A percentile compares a stretch with the other conserved stretches of the same genome.
Conservation (phyloP, 2,888 invertebrate species). For the Pseudoips prasinana region DNA sequence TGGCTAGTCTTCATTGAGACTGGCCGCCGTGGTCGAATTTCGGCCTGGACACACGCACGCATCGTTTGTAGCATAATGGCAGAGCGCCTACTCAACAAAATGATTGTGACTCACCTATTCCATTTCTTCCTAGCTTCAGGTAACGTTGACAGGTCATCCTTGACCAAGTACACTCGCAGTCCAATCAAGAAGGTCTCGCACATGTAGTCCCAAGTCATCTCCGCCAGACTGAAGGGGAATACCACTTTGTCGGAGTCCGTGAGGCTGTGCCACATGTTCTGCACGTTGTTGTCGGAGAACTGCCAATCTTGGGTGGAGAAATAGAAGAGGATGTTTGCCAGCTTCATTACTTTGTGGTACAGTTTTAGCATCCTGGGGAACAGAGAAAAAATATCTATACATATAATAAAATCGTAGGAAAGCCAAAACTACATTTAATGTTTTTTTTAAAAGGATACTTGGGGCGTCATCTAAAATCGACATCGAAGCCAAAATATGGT, state of each 20-base stretch:
- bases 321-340: constrained; percentile 88
- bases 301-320: constrained; percentile 91
- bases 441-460: no score
- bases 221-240: constrained; percentile 87
- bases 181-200: constrained; percentile 66
- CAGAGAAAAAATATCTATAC: no score
- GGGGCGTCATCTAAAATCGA: no score
- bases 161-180: constrained; percentile 88
- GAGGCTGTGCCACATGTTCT: constrained; percentile 81
- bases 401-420: no score
- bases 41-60: no score
- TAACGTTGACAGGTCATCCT: constrained; percentile 89
- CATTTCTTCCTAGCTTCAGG: constrained; percentile 85
- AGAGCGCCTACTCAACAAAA: no score
- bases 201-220: constrained; percentile 87
- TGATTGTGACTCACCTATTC: constrained; percentile 77
- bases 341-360: constrained; percentile 88
- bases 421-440: no score
- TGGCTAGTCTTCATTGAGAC: no score
- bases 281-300: constrained; percentile 84
- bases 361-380: constrained; percentile 86
- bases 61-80: no score
- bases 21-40: no score
- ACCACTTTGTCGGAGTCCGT: constrained; percentile 80
- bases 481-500: no score